Conservation (phyloP, 2,113 vertebrate species). For the Eptesicus fuscus region DNA sequence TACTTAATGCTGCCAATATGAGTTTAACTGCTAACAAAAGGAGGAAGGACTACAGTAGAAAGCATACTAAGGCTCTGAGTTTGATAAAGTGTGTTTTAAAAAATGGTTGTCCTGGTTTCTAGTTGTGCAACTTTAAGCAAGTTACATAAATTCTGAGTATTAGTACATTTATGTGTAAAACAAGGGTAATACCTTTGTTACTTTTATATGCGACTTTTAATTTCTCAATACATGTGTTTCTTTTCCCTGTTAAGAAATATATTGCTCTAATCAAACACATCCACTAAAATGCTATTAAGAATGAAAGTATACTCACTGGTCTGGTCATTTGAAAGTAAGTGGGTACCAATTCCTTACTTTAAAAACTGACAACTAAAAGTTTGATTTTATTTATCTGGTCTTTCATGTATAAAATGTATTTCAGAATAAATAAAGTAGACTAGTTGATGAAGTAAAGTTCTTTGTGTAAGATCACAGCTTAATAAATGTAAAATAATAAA, state of each 20-base stretch:
- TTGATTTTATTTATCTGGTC: neutral
- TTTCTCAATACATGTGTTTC: conserved; percentile 8
- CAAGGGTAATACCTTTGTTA: neutral
- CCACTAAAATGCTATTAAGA: neutral
- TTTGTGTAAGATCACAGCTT: neutral
- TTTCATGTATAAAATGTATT: neutral
- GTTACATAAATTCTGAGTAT: neutral
- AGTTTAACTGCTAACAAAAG: neutral
- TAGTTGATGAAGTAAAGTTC: neutral
- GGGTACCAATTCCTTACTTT: neutral
- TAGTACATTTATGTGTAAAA: neutral
- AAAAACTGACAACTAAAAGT: neutral
- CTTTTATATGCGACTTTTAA: neutral
- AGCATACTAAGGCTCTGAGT: neutral
- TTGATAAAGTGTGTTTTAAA: neutral
- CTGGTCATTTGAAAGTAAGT: neutral
- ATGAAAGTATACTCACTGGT: neutral
- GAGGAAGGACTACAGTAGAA: neutral
- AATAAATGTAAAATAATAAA: neutral
- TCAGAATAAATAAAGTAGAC: neutral
- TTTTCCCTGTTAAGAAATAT: neutral
- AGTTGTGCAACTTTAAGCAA: neutral
- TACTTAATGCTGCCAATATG: neutral
- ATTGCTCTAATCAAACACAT: neutral
- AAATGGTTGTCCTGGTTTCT: neutral